Evolutionary conservation across 2,797 vertebrate species (phyloP), one percentile per base, ranked within the genome.

Genomic region (Microchirus variegatus): DNA sequence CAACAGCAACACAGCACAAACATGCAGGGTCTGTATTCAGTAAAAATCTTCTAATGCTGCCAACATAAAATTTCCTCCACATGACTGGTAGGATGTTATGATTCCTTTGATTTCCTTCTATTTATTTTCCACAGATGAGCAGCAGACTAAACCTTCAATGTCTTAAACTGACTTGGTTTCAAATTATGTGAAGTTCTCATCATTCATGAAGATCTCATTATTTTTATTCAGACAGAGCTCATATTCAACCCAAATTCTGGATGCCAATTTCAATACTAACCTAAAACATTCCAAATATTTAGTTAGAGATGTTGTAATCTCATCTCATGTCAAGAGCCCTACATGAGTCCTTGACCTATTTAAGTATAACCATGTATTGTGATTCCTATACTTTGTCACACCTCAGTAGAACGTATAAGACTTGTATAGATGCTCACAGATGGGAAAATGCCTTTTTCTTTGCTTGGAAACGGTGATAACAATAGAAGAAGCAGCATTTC

Each of bases 321-420:
- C 0, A 36, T 59, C 68, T 67, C 57, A 59, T 40, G 44, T 56
- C 22, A 55, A 37, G 10, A 5, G 49, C 52, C n/a, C 75, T 67
- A 70, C 42, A 68, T 8, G 12, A 47, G 40, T 41, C 40, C 40
- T 41, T 12, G 40, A 41, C 40, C 1, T 14, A 15, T 15, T 1
- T 38, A 13, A 13, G 13, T 42, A 13, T 13, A 1, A 13, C 57
- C 8, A 7, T 77, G 60, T 58, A 54, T 45, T 45, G 22, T 55
- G 31, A 15, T 71, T 13, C 47, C 11, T 16, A 56, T 31, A 31
- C 31, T 31, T 31, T 31, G 31, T 31, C 31, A 31, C 31, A 31
- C 7, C 31, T 31, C 31, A 31, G 4, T 31, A 31, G 31, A 31
- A 26, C 26, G 5, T 26, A 26, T 26, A 26, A 26, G 5, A 26